Base-by-base conservation (phyloP, 1,140 invertebrate species). In the Drosophila sproati region DNA sequence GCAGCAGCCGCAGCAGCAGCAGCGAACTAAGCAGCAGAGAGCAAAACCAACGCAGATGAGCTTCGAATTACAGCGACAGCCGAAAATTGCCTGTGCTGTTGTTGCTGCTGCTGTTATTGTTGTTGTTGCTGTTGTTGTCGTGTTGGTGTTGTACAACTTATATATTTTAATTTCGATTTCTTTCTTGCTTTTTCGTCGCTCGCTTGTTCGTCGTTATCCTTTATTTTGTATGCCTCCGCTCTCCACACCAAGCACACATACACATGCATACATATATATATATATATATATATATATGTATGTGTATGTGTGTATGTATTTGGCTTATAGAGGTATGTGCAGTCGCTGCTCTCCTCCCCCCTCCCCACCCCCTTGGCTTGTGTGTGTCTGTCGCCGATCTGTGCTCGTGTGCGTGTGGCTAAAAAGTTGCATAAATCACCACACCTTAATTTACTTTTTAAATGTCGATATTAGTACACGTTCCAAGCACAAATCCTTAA, bases 381-480 rank as follows among this genome's bases (percentile, higher is more conserved):
- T 75, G 45, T 73, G 61, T 72, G 43, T 68, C 52, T 68, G 47
- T 67, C 54, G 45, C 68, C 59, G 59, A 59, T 41, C 51, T 50
- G 34, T 66, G 57, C 37, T 51, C 45, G 57, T 48, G 52, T 48
- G 60, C 48, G 76, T 82, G 59, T 63, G 66, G 60, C 81, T 78
- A 85, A 78, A 89, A 89, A 90, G 87, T 91, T 91, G 91, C 90
- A 91, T 91, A 91, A 91, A 91, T 91, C 87, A 92, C 91, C 91
- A 92, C 91, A 91, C 91, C 91, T 92, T 92, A 92, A 92, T 92
- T 92, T 92, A 91, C 76, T 91, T 91, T 37, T 91, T 37, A 80
- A 85, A 81, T 73, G 54, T 45, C 78, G 35, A 66, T 72, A 77
- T 56, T 34, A 41, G 34, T 28, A 62, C 57, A 51, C 28, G 10